Conservation (phyloP, 1,140 invertebrate species). For the Trichonephila clavata region DNA sequence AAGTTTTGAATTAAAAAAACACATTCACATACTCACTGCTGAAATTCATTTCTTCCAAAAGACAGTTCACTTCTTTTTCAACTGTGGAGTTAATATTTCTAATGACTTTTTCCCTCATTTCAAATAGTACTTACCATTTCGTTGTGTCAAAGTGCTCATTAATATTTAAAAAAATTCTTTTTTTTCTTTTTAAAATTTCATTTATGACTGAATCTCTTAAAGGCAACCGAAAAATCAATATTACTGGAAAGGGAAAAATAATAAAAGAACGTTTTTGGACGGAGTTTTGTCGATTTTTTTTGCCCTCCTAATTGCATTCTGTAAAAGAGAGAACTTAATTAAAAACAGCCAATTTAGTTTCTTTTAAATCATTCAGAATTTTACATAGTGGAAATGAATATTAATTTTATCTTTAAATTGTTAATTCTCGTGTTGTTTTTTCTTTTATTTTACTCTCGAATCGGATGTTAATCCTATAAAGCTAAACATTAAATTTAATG, state of each 20-base stretch:
- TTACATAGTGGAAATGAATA: conserved; percentile 9
- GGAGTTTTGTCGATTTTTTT: background rate
- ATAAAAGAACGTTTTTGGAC: background rate
- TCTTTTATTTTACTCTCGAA: background rate
- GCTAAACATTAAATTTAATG: conserved; percentile 5
- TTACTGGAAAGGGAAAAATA: background rate
- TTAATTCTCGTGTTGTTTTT: background rate
- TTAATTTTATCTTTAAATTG: conserved; percentile 33
- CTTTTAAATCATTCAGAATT: conserved; percentile 39
- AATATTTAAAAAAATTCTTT: background rate
- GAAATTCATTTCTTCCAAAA: background rate
- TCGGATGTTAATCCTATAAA: conserved; percentile 13
- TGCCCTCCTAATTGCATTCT: background rate
- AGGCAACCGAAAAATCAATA: conserved; percentile 1
- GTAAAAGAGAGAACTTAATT: background rate
- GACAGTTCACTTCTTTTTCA: background rate
- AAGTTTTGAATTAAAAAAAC: background rate
- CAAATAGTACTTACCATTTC: background rate
- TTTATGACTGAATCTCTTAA: background rate
- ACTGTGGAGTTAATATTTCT: conserved; percentile 11
- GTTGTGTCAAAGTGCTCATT: background rate
- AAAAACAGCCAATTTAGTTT: conserved; percentile 29
- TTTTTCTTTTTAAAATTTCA: too few relatives aligned
- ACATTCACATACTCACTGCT: background rate
- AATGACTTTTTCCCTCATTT: background rate